phyloP scores from a whole-genome alignment of 2,888 invertebrate species.

The Corbicula japonica region DNA sequence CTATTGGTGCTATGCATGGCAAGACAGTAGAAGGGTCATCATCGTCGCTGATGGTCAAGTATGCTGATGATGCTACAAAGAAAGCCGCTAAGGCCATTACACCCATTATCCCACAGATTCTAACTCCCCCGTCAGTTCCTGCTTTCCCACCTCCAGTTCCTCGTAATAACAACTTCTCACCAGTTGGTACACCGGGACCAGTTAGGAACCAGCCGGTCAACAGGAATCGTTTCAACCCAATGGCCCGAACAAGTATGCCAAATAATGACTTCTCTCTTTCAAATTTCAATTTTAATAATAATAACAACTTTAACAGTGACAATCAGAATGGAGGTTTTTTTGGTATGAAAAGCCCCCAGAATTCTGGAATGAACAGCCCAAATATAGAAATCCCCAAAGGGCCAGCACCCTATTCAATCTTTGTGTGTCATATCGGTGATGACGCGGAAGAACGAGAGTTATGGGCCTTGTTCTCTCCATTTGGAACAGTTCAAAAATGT shows the following conservation, averaged over 20 bases:
- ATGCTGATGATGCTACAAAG: constrained; percentile 92
- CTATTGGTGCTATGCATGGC: constrained; percentile 93
- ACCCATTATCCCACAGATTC: constrained; percentile 48
- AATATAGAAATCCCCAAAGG: constrained; percentile 51
- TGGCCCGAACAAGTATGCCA: constrained; percentile 33
- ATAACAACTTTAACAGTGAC: constrained; percentile 3
- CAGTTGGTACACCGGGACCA: constrained; percentile 59
- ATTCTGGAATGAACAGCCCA: constrained; percentile 32
- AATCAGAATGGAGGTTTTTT: constrained; percentile 4
- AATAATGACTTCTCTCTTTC: background rate
- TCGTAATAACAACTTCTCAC: constrained; percentile 66
- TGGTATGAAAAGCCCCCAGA: constrained; percentile 1
- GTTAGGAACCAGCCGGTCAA: constrained; percentile 68
- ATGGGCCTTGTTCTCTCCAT: constrained; percentile 86
- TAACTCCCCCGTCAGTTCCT: constrained; percentile 23
- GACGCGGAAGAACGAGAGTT: constrained; percentile 85
- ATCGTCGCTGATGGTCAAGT: constrained; percentile 94
- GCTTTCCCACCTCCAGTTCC: constrained; percentile 57
- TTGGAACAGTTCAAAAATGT: constrained; percentile 86
- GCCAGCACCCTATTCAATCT: constrained; percentile 75
- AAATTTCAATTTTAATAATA: background rate
- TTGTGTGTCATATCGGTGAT: constrained; percentile 86
- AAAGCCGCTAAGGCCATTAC: constrained; percentile 76
- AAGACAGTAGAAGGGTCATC: constrained; percentile 94
- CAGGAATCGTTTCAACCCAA: constrained; percentile 72